These are phyloP conservation scores for Astatotilapia flaviijosephi DNA, from an alignment of 2,113 vertebrate genomes.

Conservation along the genomic window DNA sequence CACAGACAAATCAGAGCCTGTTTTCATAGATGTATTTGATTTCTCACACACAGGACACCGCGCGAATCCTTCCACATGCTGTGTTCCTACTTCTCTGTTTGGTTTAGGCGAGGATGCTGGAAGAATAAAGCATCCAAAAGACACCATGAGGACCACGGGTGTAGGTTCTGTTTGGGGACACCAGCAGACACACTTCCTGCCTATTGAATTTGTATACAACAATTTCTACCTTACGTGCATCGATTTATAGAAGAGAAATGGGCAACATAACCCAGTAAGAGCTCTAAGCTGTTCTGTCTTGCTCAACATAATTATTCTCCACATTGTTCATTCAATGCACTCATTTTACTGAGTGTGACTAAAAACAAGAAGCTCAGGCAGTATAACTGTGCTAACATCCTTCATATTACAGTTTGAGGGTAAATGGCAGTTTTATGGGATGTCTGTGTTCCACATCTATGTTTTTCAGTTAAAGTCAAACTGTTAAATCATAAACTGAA, in stretches of 20 bases:
- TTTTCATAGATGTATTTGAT: background rate
- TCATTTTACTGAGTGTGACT: background rate
- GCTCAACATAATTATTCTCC: background rate
- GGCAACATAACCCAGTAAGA: rapidly evolving
- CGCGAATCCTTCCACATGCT: background rate
- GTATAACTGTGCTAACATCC: background rate
- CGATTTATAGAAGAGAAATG: rapidly evolving
- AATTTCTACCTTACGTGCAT: rapidly evolving
- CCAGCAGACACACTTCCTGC: background rate
- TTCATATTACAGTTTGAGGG: background rate
- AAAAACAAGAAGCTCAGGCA: background rate
- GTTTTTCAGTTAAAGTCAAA: background rate
- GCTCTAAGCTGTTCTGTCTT: background rate
- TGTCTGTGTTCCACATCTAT: background rate
- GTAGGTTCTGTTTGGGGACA: background rate
- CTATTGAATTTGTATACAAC: rapidly evolving
- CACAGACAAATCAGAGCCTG: background rate
- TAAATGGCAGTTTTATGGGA: background rate
- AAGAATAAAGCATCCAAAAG: background rate
- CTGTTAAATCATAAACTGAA: background rate
- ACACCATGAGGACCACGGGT: rapidly evolving
- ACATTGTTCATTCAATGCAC: background rate
- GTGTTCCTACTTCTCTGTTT: rapidly evolving
- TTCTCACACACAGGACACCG: rapidly evolving
- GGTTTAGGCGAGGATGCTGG: background rate